Evolutionary conservation across 1,140 invertebrate genomes (phyloP).

Genomic region (Drosophila truncata): DNA sequence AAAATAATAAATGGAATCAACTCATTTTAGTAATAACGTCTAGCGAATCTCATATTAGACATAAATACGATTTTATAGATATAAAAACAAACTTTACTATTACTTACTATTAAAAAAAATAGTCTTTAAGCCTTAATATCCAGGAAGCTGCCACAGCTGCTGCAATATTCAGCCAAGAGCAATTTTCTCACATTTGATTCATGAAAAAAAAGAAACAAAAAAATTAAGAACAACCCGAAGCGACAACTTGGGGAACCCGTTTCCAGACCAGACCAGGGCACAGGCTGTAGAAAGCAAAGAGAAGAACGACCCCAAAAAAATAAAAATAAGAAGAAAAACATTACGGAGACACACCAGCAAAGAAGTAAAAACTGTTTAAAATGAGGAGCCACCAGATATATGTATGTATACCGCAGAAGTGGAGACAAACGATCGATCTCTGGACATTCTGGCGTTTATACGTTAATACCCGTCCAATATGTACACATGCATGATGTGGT

Average conservation of each 20-base stretch:
- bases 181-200: slow-evolving; percentile 66
- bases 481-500: slow-evolving; percentile 10
- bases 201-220: slow-evolving; percentile 33
- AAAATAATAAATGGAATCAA: neutral
- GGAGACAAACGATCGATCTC: slow-evolving; percentile 58
- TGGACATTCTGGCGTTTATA: slow-evolving; percentile 36
- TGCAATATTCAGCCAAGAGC: neutral
- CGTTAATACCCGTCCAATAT: slow-evolving; percentile 35
- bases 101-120: too few relatives aligned
- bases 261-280: slow-evolving; percentile 28
- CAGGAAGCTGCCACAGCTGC: slow-evolving; percentile 34
- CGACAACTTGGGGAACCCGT: slow-evolving; percentile 49
- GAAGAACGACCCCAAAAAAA: slow-evolving; percentile 53
- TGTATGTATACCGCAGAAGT: slow-evolving; percentile 22
- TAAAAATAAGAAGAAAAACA: slow-evolving; percentile 36
- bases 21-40: neutral
- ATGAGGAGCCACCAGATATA: slow-evolving; percentile 41
- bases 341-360: slow-evolving; percentile 20
- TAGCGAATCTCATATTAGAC: neutral
- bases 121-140: too few relatives aligned
- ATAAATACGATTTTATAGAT: neutral
- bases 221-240: slow-evolving; percentile 42
- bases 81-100: neutral
- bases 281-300: slow-evolving; percentile 42
- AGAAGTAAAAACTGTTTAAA: slow-evolving; percentile 29